Evolutionary conservation across 2,797 vertebrate genomes (phyloP).

Genomic region (Austrolebias charrua): DNA sequence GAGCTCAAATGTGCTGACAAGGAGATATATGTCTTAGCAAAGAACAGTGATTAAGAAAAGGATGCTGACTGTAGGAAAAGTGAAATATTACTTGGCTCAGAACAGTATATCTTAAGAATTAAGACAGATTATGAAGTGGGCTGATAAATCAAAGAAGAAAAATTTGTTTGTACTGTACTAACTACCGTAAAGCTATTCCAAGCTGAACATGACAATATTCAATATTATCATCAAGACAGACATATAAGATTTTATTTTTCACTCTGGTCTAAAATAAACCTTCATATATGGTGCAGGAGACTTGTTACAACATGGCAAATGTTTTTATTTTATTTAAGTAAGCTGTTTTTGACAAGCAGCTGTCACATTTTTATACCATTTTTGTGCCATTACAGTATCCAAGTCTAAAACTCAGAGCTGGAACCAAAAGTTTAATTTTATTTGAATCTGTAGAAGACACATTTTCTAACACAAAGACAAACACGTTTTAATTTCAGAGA

Average conservation of each 20-base stretch:
- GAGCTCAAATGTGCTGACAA: constrained; percentile 35
- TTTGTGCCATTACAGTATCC: background rate
- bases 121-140: constrained; percentile 7
- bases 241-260: background rate
- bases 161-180: constrained; percentile 2
- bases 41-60: constrained; percentile 18
- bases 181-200: constrained; percentile 7
- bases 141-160: constrained; percentile 6
- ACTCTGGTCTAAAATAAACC: background rate
- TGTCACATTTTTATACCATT: background rate
- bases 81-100: constrained; percentile 17
- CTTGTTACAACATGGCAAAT: background rate
- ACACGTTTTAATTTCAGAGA: constrained; percentile 42
- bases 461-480: constrained; percentile 9
- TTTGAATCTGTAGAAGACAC: constrained; percentile 1
- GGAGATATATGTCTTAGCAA: constrained; percentile 24
- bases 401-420: background rate
- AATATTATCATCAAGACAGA: background rate
- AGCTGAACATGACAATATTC: background rate
- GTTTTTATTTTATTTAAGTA: too few species aligned
- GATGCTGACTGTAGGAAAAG: constrained; percentile 36
- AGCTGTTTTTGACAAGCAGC: background rate
- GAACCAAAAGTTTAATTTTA: background rate
- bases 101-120: constrained; percentile 10
- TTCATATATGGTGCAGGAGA: too few species aligned